These are phyloP conservation scores for Rhadina sibilatrix DNA, from an alignment of 2,113 vertebrate genomes.

Conservation along the genomic window DNA sequence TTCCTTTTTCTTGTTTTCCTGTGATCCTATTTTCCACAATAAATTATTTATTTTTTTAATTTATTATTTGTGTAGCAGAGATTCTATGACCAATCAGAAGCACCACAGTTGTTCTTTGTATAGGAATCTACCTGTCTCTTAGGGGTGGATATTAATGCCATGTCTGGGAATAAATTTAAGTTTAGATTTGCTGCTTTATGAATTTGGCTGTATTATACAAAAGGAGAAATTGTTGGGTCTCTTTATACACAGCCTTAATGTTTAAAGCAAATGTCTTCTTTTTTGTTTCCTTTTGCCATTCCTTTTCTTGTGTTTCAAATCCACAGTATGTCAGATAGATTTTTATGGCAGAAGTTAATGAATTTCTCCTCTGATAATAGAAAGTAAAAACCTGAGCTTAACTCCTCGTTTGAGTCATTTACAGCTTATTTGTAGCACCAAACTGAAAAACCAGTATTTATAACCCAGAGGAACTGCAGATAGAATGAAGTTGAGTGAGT, in stretches of 20 bases:
- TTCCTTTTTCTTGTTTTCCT: not conserved
- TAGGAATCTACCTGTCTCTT: not conserved
- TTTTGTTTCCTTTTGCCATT: not conserved
- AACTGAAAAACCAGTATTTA: not conserved
- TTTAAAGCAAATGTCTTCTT: not conserved
- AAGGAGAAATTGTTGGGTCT: not conserved
- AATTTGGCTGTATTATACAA: not conserved
- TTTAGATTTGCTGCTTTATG: not conserved
- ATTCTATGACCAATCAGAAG: not conserved
- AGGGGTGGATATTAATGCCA: not conserved
- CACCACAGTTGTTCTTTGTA: not conserved
- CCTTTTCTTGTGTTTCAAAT: not conserved
- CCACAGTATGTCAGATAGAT: not conserved
- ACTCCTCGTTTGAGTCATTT: not conserved
- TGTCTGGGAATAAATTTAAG: not conserved
- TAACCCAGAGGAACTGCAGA: not conserved
- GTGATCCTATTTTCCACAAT: not conserved
- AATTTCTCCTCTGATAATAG: not conserved
- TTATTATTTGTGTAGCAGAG: not conserved
- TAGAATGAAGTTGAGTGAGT: not conserved
- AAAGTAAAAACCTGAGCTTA: not conserved
- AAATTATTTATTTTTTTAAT: not conserved
- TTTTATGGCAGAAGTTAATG: not conserved
- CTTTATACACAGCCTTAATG: not conserved
- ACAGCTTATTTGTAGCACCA: not conserved